Base-by-base conservation (phyloP, 2,113 vertebrate species). In the Crotalus horridus region DNA sequence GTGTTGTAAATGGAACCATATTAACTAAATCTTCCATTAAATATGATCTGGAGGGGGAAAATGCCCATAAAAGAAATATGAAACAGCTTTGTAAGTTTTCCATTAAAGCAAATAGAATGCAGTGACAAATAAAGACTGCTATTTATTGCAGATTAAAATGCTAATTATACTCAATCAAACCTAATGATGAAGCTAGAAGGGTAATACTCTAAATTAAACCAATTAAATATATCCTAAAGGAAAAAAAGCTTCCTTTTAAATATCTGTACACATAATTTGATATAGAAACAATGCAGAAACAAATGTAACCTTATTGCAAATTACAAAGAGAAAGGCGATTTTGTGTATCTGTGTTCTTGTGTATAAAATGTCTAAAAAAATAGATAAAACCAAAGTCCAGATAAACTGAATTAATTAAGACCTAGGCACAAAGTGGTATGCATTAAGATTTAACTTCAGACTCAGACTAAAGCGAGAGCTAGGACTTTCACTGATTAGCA, bases 161-260 rank as follows among this genome's bases (percentile, higher is more conserved):
- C 48, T 96, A 95, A 96, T 96, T 89, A 89, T 88, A 92, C 33
- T 91, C 74, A 61, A 3, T 89, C 33, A 93, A 6, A 94, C 58
- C 61, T 97, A 96, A 95, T 95, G 90, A 89, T 91, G 53, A 91
- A 96, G 69, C 90, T 93, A 95, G 94, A 95, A 95, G 91, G 90
- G 20, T n/a, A 92, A 0, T 0, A 91, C 5, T 95, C 85, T 94
- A 90, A 95, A 94, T 95, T 93, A 95, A 95, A 93, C 94, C 94
- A 95, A 96, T 95, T 97, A 97, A 96, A 94, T 94, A 89, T 91
- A 94, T 88, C 93, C 94, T 95, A 93, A 95, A 96, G 93, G 56
- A 95, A 95, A 87, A 89, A 64, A 61, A 59, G 48, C 1, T 21
- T 20, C 85, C 93, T 21, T 95, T 29, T 92, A 59, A 92, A 95